Evolutionary conservation across 2,888 invertebrate species (phyloP).

Genomic region (Drosophila antonietae): DNA sequence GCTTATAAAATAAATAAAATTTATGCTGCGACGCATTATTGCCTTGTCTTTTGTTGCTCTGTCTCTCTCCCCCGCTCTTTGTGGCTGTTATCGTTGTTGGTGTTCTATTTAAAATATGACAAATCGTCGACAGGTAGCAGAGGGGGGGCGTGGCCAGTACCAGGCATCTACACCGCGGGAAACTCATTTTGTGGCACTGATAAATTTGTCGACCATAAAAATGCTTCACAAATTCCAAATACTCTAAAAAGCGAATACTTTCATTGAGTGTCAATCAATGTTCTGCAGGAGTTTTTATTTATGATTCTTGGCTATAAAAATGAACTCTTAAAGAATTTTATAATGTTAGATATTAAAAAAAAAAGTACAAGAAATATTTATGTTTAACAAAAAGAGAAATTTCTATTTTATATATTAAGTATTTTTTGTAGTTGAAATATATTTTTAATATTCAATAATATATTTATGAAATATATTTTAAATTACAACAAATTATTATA

Average conservation of each 20-base stretch:
- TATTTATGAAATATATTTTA: too few species aligned
- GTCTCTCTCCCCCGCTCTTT: neutral
- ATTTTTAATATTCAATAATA: too few species aligned
- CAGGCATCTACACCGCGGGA: constrained; percentile 30
- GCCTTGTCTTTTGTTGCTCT: constrained; percentile 71
- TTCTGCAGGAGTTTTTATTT: too few species aligned
- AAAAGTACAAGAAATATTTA: too few species aligned
- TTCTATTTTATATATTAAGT: too few species aligned
- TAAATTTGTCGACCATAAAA: constrained; percentile 76
- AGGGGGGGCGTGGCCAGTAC: constrained; percentile 26
- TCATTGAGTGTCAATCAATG: constrained; percentile 9
- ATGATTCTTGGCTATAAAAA: neutral
- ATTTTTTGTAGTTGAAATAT: too few species aligned
- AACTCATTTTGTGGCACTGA: constrained; percentile 79
- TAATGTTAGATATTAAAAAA: too few species aligned
- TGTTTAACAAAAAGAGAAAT: too few species aligned
- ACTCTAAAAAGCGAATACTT: constrained; percentile 35
- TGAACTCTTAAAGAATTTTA: neutral
- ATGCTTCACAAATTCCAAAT: constrained; percentile 55
- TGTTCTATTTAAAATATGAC: constrained; percentile 76
- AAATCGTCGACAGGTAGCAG: constrained; percentile 69
- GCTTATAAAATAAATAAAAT: constrained; percentile 80
- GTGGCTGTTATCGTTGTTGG: constrained; percentile 39
- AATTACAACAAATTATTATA: too few species aligned
- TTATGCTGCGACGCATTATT: constrained; percentile 80